Evolutionary conservation across 2,113 vertebrate species (phyloP), one percentile per base, ranked within the genome.

Genomic region (Phalacrocorax pelagicus): DNA sequence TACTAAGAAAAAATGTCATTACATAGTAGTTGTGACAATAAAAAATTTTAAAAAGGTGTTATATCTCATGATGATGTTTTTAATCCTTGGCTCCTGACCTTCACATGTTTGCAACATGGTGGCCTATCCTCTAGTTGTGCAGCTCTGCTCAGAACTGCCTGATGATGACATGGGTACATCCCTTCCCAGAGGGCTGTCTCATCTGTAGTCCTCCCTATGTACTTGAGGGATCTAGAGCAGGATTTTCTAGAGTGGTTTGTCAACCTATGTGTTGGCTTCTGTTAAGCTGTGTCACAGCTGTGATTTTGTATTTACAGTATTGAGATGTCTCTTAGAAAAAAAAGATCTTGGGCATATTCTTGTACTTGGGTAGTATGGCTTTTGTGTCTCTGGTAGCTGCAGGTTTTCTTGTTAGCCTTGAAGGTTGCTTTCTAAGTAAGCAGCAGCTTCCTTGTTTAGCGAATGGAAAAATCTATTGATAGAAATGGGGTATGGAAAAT

Each of bases 261-360:
- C 58, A 72, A 1, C 52, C 15, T 38, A 2, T 0, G 0, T 11
- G 4, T 32, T 81, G 59, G 27, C 7, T 72, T 84, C 40, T 81
- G 13, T 70, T 69, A 36, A 44, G 23, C 58, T 5, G 44, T 66
- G n/a, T 67, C n/a, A 18, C 11, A 34, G 0, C 18, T 42, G 32
- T n/a, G 63, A 8, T 40, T 36, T 36, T 36, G 8, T 77, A 52
- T 52, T 72, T 59, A 38, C 0, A 2, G 8, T 51, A 3, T 7
- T 55, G 36, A 79, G 23, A 11, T 49, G 20, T 29, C 27, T 66
- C 18, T 23, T 32, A 13, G 29, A 10, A 42, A 27, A 24, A 57
- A 47, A 46, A 26, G 2, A 12, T 34, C 23, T 18, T 3, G 3
- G 54, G 49, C 0, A 0, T 44, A 16, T 26, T 9, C 9, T 61